phyloP scores from a whole-genome alignment of 2,797 vertebrate genomes.

The Cephalopachus bancanus region DNA sequence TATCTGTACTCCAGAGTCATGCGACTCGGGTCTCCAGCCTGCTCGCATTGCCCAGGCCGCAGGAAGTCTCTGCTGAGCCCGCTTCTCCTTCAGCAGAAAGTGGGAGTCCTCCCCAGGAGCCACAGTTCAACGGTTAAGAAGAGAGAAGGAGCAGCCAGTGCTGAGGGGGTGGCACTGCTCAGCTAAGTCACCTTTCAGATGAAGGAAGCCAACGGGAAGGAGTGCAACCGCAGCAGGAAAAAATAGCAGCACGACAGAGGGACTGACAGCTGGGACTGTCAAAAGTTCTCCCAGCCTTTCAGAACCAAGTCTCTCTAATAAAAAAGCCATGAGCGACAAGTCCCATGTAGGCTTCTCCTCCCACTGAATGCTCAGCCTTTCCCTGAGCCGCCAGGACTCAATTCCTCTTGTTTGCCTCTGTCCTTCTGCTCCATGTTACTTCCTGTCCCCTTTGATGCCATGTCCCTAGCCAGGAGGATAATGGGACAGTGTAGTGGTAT shows the following conservation, averaged over 20 bases:
- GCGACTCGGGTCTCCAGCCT: background rate
- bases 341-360: background rate
- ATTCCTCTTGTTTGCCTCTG: background rate
- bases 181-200: slow-evolving; percentile 69
- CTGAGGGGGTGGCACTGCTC: slow-evolving; percentile 58
- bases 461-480: background rate
- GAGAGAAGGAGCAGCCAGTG: background rate
- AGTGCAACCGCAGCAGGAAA: slow-evolving; percentile 70
- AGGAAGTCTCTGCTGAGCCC: background rate
- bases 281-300: slow-evolving; percentile 79
- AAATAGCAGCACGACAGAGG: slow-evolving; percentile 79
- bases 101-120: background rate
- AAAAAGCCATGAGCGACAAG: background rate
- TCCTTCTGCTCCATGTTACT: background rate
- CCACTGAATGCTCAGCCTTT: background rate
- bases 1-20: background rate
- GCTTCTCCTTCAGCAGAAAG: background rate
- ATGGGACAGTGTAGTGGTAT: background rate
- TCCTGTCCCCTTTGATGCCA: background rate
- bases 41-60: fast-evolving
- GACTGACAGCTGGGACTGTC: slow-evolving; percentile 79
- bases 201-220: slow-evolving; percentile 38
- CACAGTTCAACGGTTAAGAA: background rate
- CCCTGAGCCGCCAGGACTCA: background rate
- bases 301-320: slow-evolving; percentile 71